Percentiles rank a stretch among this genome's conserved stretches.
phyloP scores from a whole-genome alignment of 2,797 vertebrate genomes.

The Kryptolebias ocellatus region DNA sequence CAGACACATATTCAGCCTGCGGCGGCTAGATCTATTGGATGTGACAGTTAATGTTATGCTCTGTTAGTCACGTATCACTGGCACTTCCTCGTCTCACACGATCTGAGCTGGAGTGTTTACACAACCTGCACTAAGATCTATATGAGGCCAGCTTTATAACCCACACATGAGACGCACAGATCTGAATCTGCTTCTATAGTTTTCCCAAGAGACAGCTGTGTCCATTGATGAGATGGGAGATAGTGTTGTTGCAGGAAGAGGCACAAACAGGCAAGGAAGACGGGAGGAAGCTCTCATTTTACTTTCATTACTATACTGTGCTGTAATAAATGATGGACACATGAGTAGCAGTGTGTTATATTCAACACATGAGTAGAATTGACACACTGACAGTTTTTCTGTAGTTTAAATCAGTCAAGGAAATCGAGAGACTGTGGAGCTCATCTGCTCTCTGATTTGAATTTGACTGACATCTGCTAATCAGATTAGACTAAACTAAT shows the following conservation, averaged over 20 bases:
- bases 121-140: slow-evolving; percentile 42
- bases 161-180: not conserved
- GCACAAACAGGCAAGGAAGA: not conserved
- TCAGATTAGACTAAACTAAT: slow-evolving; percentile 36
- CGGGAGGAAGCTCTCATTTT: slow-evolving; percentile 16
- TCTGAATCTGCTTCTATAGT: slow-evolving; percentile 16
- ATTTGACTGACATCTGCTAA: slow-evolving; percentile 65
- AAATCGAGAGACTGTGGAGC: slow-evolving; percentile 38
- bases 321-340: slow-evolving; percentile 51
- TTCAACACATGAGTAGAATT: slow-evolving; percentile 53
- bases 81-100: slow-evolving; percentile 54
- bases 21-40: slow-evolving; percentile 69
- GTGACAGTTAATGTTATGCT: slow-evolving; percentile 73
- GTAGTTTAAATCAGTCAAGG: slow-evolving; percentile 35
- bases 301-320: slow-evolving; percentile 40
- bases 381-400: slow-evolving; percentile 49
- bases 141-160: slow-evolving; percentile 36
- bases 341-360: slow-evolving; percentile 45
- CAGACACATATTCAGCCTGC: slow-evolving; percentile 13
- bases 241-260: slow-evolving; percentile 7
- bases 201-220: slow-evolving; percentile 44
- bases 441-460: slow-evolving; percentile 52
- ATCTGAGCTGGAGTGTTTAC: slow-evolving; percentile 63
- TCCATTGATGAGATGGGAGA: slow-evolving; percentile 12
- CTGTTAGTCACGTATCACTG: slow-evolving; percentile 64